Evolutionary conservation across 2,113 vertebrate species (phyloP), one percentile per base, ranked within the genome.

Genomic region (Condylura cristata): DNA sequence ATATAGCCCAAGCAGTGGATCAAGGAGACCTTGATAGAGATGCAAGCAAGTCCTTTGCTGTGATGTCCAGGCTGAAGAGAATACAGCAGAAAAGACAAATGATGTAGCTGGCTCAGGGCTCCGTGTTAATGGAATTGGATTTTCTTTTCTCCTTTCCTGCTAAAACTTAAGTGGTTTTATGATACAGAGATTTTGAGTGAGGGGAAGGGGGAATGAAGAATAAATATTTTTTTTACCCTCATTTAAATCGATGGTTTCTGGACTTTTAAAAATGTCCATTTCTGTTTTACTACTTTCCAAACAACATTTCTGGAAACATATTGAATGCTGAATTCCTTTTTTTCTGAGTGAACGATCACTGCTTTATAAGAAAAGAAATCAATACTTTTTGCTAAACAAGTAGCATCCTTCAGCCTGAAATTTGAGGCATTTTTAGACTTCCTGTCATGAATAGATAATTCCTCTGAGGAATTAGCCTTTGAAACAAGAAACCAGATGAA

Each of bases 361-460:
- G 48, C 8, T 61, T 3, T 37, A 26, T 34, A 32, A 90, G 70
- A 83, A 89, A 63, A 74, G 32, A 94, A 60, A 95, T 87, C 75
- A 88, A 81, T 75, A 53, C 18, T 61, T 20, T 80, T 80, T 91
- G 44, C 34, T 76, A 83, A 85, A 86, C 20, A n/a, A 84, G 32
- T 26, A 78, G n/a, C 53, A 88, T 86, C 53, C 41, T 92, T 82
- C 61, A 86, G 68, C 5, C 80, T 85, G 44, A 90, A 88, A 88
- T 74, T 70, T 81, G 60, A 91, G 28, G 30, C 56, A 18, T 88
- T 63, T 88, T 74, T 12, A 96, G 65, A 17, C 24, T 84, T 93
- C 82, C 48, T 93, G n/a, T 90, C 32, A 92, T 70, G 28, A 94
- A 72, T 66, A 82, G 60, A 46, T 78, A 95, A 92, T 79, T 93